phyloP scores from a whole-genome alignment of 2,797 vertebrate genomes.

The Eleutherodactylus coqui region DNA sequence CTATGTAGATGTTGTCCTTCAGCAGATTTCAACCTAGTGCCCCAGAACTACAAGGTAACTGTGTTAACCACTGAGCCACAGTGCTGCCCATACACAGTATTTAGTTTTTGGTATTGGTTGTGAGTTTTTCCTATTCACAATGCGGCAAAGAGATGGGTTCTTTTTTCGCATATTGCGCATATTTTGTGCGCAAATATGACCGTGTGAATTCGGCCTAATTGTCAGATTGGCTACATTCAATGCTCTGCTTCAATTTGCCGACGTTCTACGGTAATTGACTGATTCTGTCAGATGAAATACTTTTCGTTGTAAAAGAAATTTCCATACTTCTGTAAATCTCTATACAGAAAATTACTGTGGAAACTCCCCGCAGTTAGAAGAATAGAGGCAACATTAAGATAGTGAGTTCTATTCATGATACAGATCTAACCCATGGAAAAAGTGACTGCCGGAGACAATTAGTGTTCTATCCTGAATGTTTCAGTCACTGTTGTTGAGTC shows the following conservation, averaged over 20 bases:
- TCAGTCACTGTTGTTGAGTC: background rate
- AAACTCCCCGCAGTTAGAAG: conserved; percentile 13
- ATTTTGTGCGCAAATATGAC: too few relatives aligned
- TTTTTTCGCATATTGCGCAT: too few relatives aligned
- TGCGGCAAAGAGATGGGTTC: too few relatives aligned
- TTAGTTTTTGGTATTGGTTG: too few relatives aligned
- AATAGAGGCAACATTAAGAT: background rate
- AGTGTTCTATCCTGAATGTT: background rate
- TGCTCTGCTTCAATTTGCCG: background rate
- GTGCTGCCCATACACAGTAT: too few relatives aligned
- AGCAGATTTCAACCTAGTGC: too few relatives aligned
- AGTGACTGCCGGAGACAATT: background rate
- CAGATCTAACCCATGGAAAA: background rate
- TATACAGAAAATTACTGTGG: background rate
- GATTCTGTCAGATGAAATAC: background rate
- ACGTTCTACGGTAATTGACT: too few relatives aligned
- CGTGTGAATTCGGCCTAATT: too few relatives aligned
- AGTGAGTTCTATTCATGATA: background rate
- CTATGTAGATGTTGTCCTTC: too few relatives aligned
- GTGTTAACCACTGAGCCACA: too few relatives aligned
- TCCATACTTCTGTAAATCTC: background rate
- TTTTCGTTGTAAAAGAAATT: background rate
- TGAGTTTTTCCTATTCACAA: too few relatives aligned
- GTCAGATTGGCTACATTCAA: background rate
- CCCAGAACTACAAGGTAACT: too few relatives aligned